A percentile compares a stretch with the other conserved stretches of the same genome.
These are phyloP conservation scores for Zosterops hypoxanthus DNA, from an alignment of 2,113 vertebrate species.

Conservation along the genomic window DNA sequence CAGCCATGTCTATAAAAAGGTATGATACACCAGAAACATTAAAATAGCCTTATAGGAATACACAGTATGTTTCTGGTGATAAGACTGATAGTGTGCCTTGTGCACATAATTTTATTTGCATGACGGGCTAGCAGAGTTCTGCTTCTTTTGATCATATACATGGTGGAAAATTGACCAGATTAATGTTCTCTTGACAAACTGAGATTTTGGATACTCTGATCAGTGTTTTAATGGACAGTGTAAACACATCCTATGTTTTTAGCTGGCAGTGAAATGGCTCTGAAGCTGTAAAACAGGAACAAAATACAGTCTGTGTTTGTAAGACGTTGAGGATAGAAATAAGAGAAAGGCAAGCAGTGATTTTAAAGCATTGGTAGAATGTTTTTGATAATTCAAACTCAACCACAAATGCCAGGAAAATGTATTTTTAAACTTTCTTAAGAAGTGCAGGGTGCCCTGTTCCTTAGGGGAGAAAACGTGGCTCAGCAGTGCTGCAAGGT, in stretches of 20 bases:
- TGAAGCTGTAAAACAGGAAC: not conserved
- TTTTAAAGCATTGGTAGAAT: not conserved
- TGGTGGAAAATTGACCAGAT: not conserved
- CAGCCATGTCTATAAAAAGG: not conserved
- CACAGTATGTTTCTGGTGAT: not conserved
- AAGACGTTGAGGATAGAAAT: not conserved
- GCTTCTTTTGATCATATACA: not conserved
- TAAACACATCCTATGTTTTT: not conserved
- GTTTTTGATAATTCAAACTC: not conserved
- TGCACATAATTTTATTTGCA: not conserved
- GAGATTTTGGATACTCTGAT: not conserved
- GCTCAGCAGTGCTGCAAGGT: not conserved
- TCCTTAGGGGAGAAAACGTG: not conserved
- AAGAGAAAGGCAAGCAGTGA: not conserved
- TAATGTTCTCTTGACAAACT: not conserved
- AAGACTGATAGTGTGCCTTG: not conserved
- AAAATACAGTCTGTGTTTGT: not conserved
- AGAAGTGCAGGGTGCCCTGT: fast-evolving
- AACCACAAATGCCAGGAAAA: not conserved
- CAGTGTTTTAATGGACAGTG: not conserved
- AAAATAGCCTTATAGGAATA: not conserved
- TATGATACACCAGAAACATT: not conserved
- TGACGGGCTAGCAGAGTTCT: not conserved
- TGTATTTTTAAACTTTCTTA: not conserved
- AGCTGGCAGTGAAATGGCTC: not conserved